A percentile compares a stretch with the other conserved stretches of the same genome.
phyloP scores from a whole-genome alignment of 2,113 vertebrate genomes.

The Mastomys coucha region DNA sequence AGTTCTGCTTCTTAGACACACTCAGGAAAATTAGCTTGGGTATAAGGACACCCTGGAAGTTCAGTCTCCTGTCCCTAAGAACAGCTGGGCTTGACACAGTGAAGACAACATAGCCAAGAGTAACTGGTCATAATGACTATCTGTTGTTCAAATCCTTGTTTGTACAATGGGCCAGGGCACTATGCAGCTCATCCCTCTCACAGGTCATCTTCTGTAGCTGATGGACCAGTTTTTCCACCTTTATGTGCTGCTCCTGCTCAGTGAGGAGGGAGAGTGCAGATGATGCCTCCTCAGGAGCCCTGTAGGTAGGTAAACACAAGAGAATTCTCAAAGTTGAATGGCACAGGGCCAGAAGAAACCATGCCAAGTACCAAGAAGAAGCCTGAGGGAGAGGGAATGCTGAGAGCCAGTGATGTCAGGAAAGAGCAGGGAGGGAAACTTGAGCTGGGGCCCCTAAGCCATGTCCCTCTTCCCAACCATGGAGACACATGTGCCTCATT shows the following conservation, averaged over 20 bases:
- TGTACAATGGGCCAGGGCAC: neutral
- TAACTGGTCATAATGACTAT: neutral
- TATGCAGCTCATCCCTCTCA: rapidly evolving
- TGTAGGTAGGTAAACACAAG: too few relatives aligned
- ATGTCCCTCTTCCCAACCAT: too few relatives aligned
- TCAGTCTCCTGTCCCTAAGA: neutral
- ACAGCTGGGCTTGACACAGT: neutral
- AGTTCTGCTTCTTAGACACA: neutral
- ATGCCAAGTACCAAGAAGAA: too few relatives aligned
- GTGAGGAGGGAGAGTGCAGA: slow-evolving; percentile 84
- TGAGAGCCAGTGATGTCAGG: too few relatives aligned
- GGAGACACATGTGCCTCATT: too few relatives aligned
- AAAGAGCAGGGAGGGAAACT: too few relatives aligned
- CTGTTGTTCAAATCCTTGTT: neutral
- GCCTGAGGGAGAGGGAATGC: too few relatives aligned
- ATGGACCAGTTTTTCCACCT: slow-evolving; percentile 92
- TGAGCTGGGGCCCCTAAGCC: too few relatives aligned
- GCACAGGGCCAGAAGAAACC: too few relatives aligned
- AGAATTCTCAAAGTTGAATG: too few relatives aligned
- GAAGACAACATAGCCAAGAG: neutral
- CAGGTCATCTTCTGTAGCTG: slow-evolving; percentile 86
- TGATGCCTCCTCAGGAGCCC: too few relatives aligned
- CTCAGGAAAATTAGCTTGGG: neutral
- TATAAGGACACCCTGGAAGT: neutral
- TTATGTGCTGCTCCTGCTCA: slow-evolving; percentile 89